Evolutionary conservation across 2,888 invertebrate species (phyloP), one percentile per base, ranked within the genome.

Genomic region (Ashinkailepas kermadecensis): DNA sequence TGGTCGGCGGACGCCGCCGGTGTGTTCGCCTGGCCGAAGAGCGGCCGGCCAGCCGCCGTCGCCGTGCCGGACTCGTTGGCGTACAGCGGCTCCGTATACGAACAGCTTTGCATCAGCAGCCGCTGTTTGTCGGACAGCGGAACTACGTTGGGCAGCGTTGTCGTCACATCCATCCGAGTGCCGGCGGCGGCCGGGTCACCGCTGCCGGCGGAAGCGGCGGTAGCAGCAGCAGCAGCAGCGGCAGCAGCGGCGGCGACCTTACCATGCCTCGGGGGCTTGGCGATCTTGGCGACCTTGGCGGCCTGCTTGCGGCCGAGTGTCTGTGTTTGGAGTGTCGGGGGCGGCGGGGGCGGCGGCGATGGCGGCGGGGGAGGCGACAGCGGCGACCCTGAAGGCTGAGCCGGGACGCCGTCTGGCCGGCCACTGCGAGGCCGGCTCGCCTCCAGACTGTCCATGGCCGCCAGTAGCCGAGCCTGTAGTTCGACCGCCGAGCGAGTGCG

Each of bases 81-180:
- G 70, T 54, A 70, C 18, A 25, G 39, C 1, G 54, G n/a, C 18
- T 25, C 25, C 18, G 74, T 4, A 1, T 21, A 6, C 21, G 54
- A 13, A 18, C 13, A 15, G 21, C 74, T 74, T 54, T 74, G 74
- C 56, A 21, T 18, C 18, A 56, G 18, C 54, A 74, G 56, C 54
- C 74, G 21, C 74, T 74, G 74, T 56, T 74, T 74, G 3, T 74
- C 74, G 18, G 74, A 54, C 54, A 74, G 74, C 18, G 74, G 74
- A 2, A 74, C 74, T 18, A 74, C 74, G 21, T 74, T 74, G 18
- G 74, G 74, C 54, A 74, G 74, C 8, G 59, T 11, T 0, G 59
- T 13, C 3, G 11, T 11, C 59, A 15, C 15, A 15, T 1, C 59
- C 4, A 39, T 39, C 39, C 39, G 1, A 11, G 11, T 7, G 12